Percentiles rank a stretch among this genome's conserved stretches.
Conservation (phyloP, 2,888 invertebrate species). For the Apodemia zela region DNA sequence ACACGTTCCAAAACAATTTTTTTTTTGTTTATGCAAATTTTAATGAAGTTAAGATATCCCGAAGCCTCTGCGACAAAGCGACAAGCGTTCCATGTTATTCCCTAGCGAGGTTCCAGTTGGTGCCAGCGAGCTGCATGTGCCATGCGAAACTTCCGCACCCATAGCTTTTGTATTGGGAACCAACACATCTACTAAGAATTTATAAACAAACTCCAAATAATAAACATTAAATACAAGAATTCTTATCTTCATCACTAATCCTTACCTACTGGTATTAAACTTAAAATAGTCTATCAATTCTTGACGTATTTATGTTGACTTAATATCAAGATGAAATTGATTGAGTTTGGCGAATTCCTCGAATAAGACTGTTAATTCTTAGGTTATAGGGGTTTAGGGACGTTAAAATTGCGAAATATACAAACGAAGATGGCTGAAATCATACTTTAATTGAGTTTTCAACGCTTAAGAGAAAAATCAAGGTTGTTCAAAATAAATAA, state of each 20-base stretch:
- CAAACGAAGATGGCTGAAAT: too few relatives aligned
- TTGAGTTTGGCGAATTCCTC: too few relatives aligned
- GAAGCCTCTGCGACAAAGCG: constrained; percentile 14
- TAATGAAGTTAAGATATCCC: not conserved
- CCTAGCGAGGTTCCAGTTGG: not conserved
- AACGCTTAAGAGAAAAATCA: too few relatives aligned
- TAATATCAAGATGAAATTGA: too few relatives aligned
- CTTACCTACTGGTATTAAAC: not conserved
- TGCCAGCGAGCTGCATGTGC: constrained; percentile 16
- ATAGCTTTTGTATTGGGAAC: not conserved
- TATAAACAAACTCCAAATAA: not conserved
- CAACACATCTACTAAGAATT: not conserved
- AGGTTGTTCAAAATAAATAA: too few relatives aligned
- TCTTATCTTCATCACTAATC: not conserved
- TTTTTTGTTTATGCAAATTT: not conserved
- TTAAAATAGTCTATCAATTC: too few relatives aligned
- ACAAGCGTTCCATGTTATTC: constrained; percentile 16
- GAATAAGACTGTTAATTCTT: too few relatives aligned
- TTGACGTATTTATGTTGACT: too few relatives aligned
- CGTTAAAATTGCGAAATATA: too few relatives aligned
- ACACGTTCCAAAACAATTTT: not conserved
- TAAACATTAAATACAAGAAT: not conserved
- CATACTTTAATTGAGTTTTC: too few relatives aligned
- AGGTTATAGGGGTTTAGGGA: too few relatives aligned
- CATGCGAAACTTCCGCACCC: constrained; percentile 14